Evolutionary conservation across 2,888 invertebrate species (phyloP), one percentile per base, ranked within the genome.

Genomic region (Eilema caniola): DNA sequence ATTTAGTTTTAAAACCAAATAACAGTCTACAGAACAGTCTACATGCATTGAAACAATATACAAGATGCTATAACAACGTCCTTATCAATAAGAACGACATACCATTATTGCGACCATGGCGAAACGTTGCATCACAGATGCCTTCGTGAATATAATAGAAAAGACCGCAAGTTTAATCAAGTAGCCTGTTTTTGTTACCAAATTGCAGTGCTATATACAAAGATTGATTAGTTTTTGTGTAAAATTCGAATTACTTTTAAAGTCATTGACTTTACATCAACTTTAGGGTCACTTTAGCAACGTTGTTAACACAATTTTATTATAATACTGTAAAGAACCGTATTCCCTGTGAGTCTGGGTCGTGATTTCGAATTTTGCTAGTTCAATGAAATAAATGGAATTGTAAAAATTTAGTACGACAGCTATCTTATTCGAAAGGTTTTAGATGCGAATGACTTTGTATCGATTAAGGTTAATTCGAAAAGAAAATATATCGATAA

Each of bases 61-160:
- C 20, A n/a, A 37, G 31, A 68, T 57, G 41, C 59, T 63, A 23
- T 64, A 60, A 63, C 23, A 62, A 62, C 31, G 59, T 68, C 37
- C 57, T 28, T 63, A 59, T 68, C 14, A 47, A 59, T 63, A 31
- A 61, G 53, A 61, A 61, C 61, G 53, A 61, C 59, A 41, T 24
- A 47, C 56, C 47, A 69, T 53, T 64, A 69, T 56, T 53, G 53
- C 69, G 61, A 61, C 65, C 69, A 69, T 33, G 69, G 65, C 16
- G 20, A 61, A 53, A 64, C 64, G 31, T 68, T 68, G 68, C 68
- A 68, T 63, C 57, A 57, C 20, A 47, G 59, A 68, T 62, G 62
- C 16, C 68, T 68, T 31, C 12, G 24, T 41, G 47, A 16, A 62
- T 23, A 7, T 23, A 59, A 57, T 37, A n/a, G 59, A 59, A n/a